These are phyloP conservation scores for Pseudomyrmex flavicornis DNA, from an alignment of 1,140 invertebrate genomes.

Conservation along the genomic window DNA sequence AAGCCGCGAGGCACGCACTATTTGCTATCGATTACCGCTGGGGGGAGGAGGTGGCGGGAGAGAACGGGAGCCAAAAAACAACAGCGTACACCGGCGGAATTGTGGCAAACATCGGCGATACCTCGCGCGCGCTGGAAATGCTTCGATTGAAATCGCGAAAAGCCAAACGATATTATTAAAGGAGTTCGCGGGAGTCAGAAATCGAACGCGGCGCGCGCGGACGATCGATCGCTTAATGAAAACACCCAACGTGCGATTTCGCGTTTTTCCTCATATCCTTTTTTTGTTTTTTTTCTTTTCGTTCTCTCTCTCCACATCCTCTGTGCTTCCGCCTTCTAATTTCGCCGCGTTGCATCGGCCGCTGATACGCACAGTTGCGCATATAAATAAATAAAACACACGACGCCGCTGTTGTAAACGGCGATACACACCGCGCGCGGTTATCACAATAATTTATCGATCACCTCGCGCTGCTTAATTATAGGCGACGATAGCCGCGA, in stretches of 20 bases:
- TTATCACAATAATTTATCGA: constrained; percentile 29
- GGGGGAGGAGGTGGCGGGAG: not conserved
- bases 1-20: constrained; percentile 53
- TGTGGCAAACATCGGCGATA: constrained; percentile 45
- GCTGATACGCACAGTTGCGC: constrained; percentile 41
- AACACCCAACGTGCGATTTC: constrained; percentile 18
- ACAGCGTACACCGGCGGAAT: constrained; percentile 32
- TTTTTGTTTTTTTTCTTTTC: not conserved
- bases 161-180: constrained; percentile 62
- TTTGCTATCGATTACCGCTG: constrained; percentile 52
- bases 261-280: not conserved
- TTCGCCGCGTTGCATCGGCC: not conserved
- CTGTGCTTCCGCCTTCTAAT: constrained; percentile 38
- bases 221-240: constrained; percentile 63
- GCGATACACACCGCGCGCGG: not conserved
- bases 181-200: not conserved
- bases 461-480: constrained; percentile 47
- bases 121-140: constrained; percentile 12
- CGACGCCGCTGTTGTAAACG: constrained; percentile 19
- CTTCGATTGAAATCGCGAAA: constrained; percentile 53
- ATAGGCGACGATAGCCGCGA: constrained; percentile 9
- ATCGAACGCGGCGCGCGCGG: not conserved
- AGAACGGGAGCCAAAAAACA: constrained; percentile 24
- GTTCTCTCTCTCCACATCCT: not conserved
- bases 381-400: constrained; percentile 45